Evolutionary conservation across 2,888 invertebrate species (phyloP).

Genomic region (Platycnemis pennipes): DNA sequence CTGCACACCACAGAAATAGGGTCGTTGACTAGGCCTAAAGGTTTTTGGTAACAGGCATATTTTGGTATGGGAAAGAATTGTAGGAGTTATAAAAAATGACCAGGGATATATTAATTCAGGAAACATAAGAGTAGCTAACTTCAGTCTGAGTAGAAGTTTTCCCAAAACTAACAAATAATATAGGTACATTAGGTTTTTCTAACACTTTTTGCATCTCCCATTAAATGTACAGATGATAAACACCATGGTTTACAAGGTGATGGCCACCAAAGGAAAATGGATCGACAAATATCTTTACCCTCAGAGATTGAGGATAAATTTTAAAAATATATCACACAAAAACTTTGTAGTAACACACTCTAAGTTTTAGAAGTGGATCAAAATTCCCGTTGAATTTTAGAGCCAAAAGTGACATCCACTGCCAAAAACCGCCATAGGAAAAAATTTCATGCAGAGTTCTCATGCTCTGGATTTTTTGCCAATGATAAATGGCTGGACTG

Average conservation of each 20-base stretch:
- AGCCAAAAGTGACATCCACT: slow-evolving; percentile 60
- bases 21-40: not conserved
- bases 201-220: not conserved
- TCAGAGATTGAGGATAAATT: slow-evolving; percentile 58
- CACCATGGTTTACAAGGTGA: slow-evolving; percentile 61
- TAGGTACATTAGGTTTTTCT: not conserved
- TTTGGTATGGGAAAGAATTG: not conserved
- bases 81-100: slow-evolving; percentile 9
- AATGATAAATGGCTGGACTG: slow-evolving; percentile 62
- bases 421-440: slow-evolving; percentile 48
- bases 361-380: slow-evolving; percentile 65
- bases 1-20: slow-evolving; percentile 18
- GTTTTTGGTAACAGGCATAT: not conserved
- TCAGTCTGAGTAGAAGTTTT: slow-evolving; percentile 1
- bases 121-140: not conserved
- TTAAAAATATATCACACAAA: slow-evolving; percentile 67
- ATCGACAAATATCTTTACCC: slow-evolving; percentile 47
- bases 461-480: slow-evolving; percentile 44
- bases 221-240: slow-evolving; percentile 28
- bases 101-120: not conserved
- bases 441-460: slow-evolving; percentile 64
- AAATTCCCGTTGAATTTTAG: slow-evolving; percentile 43
- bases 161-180: slow-evolving; percentile 6
- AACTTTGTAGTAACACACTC: slow-evolving; percentile 61
- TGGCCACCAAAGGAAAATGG: slow-evolving; percentile 45